phyloP scores from a whole-genome alignment of 2,888 invertebrate genomes.

The Phlogophora meticulosa region DNA sequence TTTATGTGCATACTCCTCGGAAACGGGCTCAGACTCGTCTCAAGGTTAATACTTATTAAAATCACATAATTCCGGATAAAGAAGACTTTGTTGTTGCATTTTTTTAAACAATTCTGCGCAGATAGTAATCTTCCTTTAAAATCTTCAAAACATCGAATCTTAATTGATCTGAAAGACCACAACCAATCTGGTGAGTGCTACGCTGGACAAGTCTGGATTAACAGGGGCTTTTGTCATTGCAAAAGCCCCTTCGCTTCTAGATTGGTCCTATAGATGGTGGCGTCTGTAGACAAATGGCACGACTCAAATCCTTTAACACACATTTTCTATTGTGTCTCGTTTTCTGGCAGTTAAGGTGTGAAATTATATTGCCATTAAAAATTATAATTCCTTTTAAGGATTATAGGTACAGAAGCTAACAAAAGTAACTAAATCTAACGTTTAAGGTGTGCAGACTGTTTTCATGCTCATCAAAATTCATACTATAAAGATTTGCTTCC shows the following conservation, averaged over 20 bases:
- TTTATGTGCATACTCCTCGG: conserved; percentile 79
- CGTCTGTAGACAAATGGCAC: not conserved
- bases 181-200: not conserved
- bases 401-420: not conserved
- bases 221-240: not conserved
- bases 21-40: conserved; percentile 74
- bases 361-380: not conserved
- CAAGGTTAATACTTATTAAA: conserved; percentile 75
- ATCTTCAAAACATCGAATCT: not conserved
- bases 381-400: not conserved
- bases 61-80: conserved; percentile 50
- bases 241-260: conserved; percentile 1
- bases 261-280: conserved; percentile 37
- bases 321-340: too few species aligned
- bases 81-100: conserved; percentile 35
- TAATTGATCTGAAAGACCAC: conserved; percentile 10
- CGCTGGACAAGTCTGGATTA: conserved; percentile 23
- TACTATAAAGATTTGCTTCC: conserved; percentile 60
- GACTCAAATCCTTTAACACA: conserved; percentile 3
- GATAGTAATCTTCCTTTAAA: conserved; percentile 3
- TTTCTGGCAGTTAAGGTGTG: too few species aligned
- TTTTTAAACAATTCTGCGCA: conserved; percentile 19
- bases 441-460: conserved; percentile 15
- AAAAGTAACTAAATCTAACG: not conserved
- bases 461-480: conserved; percentile 36